Conservation (phyloP, 2,888 invertebrate species). For the Keiferia lycopersicella region DNA sequence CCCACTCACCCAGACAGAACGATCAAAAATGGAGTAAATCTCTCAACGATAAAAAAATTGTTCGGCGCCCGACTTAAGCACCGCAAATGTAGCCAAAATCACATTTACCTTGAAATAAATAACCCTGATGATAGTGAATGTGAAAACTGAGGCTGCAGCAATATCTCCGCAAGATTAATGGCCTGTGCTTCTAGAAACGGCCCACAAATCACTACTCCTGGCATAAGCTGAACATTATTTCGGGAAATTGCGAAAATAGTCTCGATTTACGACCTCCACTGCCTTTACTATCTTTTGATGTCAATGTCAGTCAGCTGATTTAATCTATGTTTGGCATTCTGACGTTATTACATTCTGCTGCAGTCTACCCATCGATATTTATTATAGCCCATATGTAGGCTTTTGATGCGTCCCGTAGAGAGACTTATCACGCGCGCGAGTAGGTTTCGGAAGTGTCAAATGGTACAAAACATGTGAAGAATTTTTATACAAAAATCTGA, state of each 20-base stretch:
- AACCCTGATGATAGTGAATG: constrained; percentile 15
- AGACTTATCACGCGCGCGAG: too few species aligned
- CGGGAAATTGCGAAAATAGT: constrained; percentile 29
- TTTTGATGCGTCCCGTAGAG: too few species aligned
- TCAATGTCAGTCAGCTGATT: constrained; percentile 1
- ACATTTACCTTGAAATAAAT: constrained; percentile 20
- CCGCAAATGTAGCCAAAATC: constrained; percentile 18
- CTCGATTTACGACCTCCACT: constrained; percentile 24
- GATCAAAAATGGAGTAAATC: too few species aligned
- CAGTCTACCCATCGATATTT: too few species aligned
- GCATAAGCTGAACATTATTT: constrained; percentile 29
- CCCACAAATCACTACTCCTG: constrained; percentile 24
- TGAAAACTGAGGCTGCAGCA: constrained; percentile 12
- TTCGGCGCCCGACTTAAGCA: neutral
- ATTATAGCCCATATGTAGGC: too few species aligned
- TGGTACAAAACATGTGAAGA: too few species aligned
- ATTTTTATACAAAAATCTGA: too few species aligned
- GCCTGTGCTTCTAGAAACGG: constrained; percentile 16
- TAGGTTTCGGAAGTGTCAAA: too few species aligned
- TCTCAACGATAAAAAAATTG: neutral
- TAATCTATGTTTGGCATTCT: neutral
- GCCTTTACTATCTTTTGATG: neutral
- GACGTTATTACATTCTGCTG: neutral
- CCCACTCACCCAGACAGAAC: too few species aligned
- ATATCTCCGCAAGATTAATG: constrained; percentile 24